Evolutionary conservation across 2,113 vertebrate genomes (phyloP).

Genomic region (Hirundichthys speculiger): DNA sequence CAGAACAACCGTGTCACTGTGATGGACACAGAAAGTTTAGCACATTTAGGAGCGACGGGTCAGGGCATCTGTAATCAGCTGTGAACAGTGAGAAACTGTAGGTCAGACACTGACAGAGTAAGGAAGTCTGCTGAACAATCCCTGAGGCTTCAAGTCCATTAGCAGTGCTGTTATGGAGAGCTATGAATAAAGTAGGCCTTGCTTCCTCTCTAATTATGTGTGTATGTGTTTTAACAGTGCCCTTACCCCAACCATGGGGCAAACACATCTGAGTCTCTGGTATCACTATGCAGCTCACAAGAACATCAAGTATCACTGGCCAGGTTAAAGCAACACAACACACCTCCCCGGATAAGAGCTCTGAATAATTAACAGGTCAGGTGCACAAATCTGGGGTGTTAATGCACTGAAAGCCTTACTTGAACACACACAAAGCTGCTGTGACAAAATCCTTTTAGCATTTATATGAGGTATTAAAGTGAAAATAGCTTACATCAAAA

Average conservation of each 20-base stretch:
- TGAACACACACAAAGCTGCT: not conserved
- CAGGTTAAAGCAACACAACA: slow-evolving; percentile 42
- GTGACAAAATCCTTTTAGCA: no score
- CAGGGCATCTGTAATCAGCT: slow-evolving; percentile 3
- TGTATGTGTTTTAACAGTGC: not conserved
- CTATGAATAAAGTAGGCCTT: slow-evolving; percentile 39
- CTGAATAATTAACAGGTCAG: slow-evolving; percentile 45
- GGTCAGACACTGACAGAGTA: not conserved
- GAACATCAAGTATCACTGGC: slow-evolving; percentile 15
- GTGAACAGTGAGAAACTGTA: not conserved
- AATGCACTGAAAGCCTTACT: not conserved
- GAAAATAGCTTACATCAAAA: no score
- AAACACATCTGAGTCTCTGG: not conserved
- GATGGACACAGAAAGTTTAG: not conserved
- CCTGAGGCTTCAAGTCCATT: slow-evolving; percentile 7
- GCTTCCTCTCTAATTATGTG: no score
- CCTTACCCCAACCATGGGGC: not conserved
- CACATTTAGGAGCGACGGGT: not conserved
- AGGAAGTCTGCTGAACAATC: slow-evolving; percentile 23
- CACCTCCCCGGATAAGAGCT: slow-evolving; percentile 1
- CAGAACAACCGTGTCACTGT: no score
- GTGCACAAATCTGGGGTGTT: not conserved
- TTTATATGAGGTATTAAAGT: no score
- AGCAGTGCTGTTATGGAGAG: not conserved
- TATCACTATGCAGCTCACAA: slow-evolving; percentile 26